These are phyloP conservation scores for Lysandra coridon DNA, from an alignment of 2,888 invertebrate species.

Conservation along the genomic window DNA sequence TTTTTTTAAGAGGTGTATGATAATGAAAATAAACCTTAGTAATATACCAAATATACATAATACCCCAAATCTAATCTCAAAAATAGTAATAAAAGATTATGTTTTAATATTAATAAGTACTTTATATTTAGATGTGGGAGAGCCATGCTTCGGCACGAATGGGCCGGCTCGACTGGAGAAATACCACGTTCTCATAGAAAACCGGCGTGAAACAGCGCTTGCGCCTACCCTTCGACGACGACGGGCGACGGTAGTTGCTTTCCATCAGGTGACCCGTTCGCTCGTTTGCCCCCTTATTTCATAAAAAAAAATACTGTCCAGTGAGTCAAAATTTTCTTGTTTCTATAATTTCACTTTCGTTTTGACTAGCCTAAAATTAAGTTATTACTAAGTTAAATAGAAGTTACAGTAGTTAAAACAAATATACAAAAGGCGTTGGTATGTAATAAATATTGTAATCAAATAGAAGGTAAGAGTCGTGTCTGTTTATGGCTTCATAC, in stretches of 20 bases:
- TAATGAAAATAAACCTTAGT: not conserved
- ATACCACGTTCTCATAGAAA: no score
- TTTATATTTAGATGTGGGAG: not conserved
- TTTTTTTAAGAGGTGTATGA: not conserved
- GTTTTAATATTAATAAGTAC: not conserved
- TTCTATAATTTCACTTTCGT: not conserved
- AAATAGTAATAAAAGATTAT: no score
- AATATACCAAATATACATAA: no score
- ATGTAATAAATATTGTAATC: conserved; percentile 40
- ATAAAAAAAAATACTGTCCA: not conserved
- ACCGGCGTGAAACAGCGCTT: no score
- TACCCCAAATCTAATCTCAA: no score
- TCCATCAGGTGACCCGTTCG: no score
- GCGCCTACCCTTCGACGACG: no score
- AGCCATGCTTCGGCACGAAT: no score
- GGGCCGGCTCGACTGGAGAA: no score
- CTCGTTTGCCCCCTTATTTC: no score
- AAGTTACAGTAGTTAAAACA: conserved; percentile 1
- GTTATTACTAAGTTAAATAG: not conserved
- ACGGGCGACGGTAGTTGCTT: no score
- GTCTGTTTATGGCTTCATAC: conserved; percentile 44
- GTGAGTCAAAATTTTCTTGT: not conserved
- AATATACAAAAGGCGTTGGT: conserved; percentile 4
- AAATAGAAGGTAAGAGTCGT: conserved; percentile 40
- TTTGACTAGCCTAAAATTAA: no score